These are phyloP conservation scores for Dryobotodes eremita DNA, from an alignment of 2,888 invertebrate genomes.

Conservation along the genomic window DNA sequence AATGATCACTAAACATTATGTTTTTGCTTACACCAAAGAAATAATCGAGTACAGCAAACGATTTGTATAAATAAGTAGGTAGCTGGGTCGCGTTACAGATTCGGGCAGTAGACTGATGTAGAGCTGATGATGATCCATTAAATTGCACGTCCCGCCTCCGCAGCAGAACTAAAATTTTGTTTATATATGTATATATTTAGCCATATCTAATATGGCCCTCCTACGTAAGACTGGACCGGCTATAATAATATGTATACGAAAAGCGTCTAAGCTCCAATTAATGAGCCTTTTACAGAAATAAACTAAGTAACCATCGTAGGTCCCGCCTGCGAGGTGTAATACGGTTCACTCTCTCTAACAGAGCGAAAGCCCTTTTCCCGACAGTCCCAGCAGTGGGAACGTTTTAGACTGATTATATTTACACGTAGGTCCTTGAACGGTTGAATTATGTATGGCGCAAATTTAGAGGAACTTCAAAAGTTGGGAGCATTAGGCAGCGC, in stretches of 20 bases:
- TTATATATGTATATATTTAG: no score
- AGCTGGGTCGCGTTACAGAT: conserved; percentile 10
- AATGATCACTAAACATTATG: not conserved
- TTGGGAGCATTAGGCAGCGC: not conserved
- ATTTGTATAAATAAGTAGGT: conserved; percentile 10
- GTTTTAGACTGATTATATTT: not conserved
- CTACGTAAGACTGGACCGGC: not conserved
- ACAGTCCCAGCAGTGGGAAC: not conserved
- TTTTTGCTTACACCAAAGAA: conserved; percentile 21
- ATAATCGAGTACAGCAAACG: not conserved
- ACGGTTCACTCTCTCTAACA: not conserved
- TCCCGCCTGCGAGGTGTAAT: no score
- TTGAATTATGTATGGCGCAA: not conserved
- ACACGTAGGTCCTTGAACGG: not conserved
- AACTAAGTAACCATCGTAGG: not conserved
- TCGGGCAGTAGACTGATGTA: not conserved
- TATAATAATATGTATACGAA: not conserved
- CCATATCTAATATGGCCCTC: not conserved
- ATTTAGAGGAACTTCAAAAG: no score
- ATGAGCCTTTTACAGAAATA: not conserved
- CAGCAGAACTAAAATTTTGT: not conserved
- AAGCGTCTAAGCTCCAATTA: not conserved
- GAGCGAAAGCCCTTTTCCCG: not conserved
- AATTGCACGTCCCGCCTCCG: not conserved
- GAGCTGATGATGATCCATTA: not conserved